Evolutionary conservation across 1,140 invertebrate species (phyloP).

Genomic region (Trichomalopsis sarcophagae): DNA sequence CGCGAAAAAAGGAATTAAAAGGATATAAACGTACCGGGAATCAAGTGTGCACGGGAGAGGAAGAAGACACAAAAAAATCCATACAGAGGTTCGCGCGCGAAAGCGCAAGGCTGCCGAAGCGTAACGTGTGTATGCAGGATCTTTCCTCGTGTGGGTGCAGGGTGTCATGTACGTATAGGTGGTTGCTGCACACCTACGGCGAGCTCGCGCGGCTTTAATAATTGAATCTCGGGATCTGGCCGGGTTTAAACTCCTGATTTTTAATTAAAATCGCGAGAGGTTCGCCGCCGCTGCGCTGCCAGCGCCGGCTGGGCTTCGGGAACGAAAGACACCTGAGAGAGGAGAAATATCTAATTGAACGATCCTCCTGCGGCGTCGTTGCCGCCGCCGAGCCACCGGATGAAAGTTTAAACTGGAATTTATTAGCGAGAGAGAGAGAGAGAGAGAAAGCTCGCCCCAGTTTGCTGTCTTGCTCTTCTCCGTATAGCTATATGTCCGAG

Average conservation of each 20-base stretch:
- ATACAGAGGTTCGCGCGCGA: background rate
- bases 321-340: constrained; percentile 55
- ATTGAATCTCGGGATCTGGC: constrained; percentile 19
- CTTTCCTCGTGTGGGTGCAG: background rate
- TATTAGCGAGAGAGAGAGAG: constrained; percentile 55
- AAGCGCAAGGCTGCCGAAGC: background rate
- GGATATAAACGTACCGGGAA: background rate
- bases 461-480: background rate
- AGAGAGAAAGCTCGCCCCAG: background rate
- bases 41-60: background rate
- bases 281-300: background rate
- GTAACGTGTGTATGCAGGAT: background rate
- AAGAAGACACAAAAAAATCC: background rate
- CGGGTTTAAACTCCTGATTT: constrained; percentile 59
- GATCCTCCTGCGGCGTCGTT: constrained; percentile 50
- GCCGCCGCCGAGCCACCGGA: constrained; percentile 22
- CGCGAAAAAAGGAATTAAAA: background rate
- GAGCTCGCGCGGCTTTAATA: constrained; percentile 14
- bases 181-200: background rate
- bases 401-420: constrained; percentile 65
- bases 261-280: constrained; percentile 57
- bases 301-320: background rate
- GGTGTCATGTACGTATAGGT: background rate
- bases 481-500: background rate
- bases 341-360: constrained; percentile 59